Base-by-base conservation (phyloP, 2,113 vertebrate genomes). In the Phalacrocorax brasilianus region DNA sequence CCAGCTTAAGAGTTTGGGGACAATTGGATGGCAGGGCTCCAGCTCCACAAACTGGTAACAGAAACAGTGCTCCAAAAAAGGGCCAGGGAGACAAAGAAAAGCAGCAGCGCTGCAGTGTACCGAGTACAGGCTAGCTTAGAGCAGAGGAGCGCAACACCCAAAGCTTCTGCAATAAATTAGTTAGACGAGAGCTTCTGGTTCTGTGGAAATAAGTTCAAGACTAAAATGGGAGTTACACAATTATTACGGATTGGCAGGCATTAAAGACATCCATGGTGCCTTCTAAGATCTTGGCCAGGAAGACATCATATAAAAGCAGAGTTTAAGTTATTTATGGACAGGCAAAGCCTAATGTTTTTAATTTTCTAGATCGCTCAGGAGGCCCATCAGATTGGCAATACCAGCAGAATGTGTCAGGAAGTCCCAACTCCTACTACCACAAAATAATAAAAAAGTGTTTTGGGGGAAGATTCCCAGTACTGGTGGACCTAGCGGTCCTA, bases 281-380 rank as follows among this genome's bases (percentile, higher is more conserved):
- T 94, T 78, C 33, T 14, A 49, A 94, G 61, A 66, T 53, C 49
- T 72, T 73, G 89, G 81, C 93, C 74, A 58, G 66, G 89, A 85
- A 94, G 74, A 24, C 32, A 45, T 88, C 24, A 1, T 75, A 45
- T 32, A 84, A 93, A 93, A 94, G 75, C 77, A 88, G 87, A 53
- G 67, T 82, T 68, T 7, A 56, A 56, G 77, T 94, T 95, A 86
- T 96, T 95, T 93, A 96, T 82, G 91, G 70, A 30, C 53, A 65
- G 56, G 28, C 85, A 91, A 71, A 85, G 40, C 62, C 53, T 79
- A 73, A 68, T 88, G 95, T 47, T 94, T 94, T 95, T 95, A 28
- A 95, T 96, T 91, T 85, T 95, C 62, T 61, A 26, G 40, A 70
- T 75, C 58, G 45, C 81, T 96, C 77, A 49, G 70, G 40, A 87